These are phyloP conservation scores for Theonella swinhoei DNA, from an alignment of 37 sponge, comb jelly and placozoan genomes.

Conservation along the genomic window DNA sequence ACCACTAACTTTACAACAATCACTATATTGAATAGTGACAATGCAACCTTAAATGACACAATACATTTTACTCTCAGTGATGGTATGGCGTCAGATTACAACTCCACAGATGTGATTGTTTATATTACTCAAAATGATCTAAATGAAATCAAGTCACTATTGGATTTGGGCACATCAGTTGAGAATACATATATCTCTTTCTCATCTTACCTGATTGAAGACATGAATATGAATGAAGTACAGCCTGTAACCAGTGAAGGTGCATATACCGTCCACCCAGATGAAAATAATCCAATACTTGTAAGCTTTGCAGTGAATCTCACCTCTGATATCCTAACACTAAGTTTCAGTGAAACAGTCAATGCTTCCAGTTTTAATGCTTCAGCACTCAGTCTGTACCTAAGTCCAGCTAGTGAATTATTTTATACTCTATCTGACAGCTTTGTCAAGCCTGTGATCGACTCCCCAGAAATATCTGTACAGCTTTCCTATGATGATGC, in stretches of 20 bases:
- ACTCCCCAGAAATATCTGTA: slow-evolving; percentile 59
- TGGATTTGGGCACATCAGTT: slow-evolving; percentile 50
- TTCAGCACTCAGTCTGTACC: slow-evolving; percentile 42
- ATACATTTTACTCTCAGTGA: slow-evolving; percentile 47
- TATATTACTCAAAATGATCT: slow-evolving; percentile 59
- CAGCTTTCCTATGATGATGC: slow-evolving; percentile 69
- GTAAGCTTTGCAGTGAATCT: slow-evolving; percentile 58
- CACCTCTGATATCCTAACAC: slow-evolving; percentile 47
- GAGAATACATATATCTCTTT: slow-evolving; percentile 58
- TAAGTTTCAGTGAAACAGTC: slow-evolving; percentile 83
- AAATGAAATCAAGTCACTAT: slow-evolving; percentile 62
- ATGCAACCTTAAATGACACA: neutral
- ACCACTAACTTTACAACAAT: slow-evolving; percentile 62
- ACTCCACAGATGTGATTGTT: slow-evolving; percentile 74
- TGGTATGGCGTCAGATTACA: slow-evolving; percentile 53
- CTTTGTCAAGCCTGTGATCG: slow-evolving; percentile 23
- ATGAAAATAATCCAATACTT: slow-evolving; percentile 64
- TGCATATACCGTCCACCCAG: slow-evolving; percentile 60
- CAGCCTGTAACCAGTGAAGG: slow-evolving; percentile 21
- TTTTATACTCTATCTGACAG: slow-evolving; percentile 62
- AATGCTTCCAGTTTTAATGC: slow-evolving; percentile 70
- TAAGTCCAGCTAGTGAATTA: slow-evolving; percentile 16
- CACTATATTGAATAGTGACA: slow-evolving; percentile 38
- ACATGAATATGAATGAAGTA: slow-evolving; percentile 71
- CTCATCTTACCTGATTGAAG: slow-evolving; percentile 43